Conservation (phyloP, 2,113 vertebrate species). For the Nothocercus nigrocapillus region DNA sequence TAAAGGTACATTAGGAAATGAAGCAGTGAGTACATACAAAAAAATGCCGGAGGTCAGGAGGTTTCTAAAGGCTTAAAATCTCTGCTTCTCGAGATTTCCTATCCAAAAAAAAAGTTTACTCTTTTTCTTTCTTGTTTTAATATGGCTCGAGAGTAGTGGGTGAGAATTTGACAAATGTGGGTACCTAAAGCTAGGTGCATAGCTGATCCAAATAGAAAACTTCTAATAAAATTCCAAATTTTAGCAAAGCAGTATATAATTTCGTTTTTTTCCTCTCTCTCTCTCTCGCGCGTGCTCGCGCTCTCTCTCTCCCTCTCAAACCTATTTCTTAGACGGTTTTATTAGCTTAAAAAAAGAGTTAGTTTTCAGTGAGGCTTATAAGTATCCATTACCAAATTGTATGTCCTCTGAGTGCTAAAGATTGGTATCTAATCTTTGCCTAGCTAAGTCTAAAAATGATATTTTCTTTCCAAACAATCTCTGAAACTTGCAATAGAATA, state of each 20-base stretch:
- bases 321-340: background rate
- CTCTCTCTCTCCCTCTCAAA: background rate
- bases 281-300: too few species aligned
- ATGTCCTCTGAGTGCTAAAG: background rate
- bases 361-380: background rate
- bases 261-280: background rate
- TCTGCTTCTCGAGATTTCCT: background rate
- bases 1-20: conserved; percentile 11
- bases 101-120: background rate
- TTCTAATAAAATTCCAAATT: background rate
- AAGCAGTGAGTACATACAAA: background rate
- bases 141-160: background rate
- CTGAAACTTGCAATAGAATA: background rate
- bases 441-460: background rate
- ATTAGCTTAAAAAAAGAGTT: background rate
- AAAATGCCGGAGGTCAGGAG: background rate
- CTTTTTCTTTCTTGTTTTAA: background rate
- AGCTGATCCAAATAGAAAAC: background rate
- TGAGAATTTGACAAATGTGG: background rate
- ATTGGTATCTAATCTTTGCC: background rate
- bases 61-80: background rate
- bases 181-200: background rate
- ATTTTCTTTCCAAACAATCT: background rate
- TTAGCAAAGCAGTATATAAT: background rate
- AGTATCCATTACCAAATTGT: background rate